Base-by-base conservation (phyloP, 2,888 invertebrate genomes). In the Drosophila cracens region DNA sequence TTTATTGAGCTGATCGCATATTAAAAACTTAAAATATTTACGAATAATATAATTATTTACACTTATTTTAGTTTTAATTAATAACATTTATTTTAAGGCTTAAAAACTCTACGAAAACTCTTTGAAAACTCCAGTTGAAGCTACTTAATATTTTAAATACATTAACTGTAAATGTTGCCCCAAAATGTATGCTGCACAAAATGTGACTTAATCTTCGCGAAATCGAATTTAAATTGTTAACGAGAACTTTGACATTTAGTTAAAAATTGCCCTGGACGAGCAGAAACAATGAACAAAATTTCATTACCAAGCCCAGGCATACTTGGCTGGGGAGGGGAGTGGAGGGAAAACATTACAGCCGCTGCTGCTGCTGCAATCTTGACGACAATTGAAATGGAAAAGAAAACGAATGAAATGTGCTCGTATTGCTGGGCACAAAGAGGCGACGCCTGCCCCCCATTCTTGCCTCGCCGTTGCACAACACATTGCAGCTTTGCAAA, bases 301-400 rank as follows among this genome's bases (percentile, higher is more conserved):
- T 87, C 82, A 85, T 89, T 89, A 85, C 85, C 87, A 82, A 84
- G 84, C 82, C 16, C 16, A 8, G 46, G 16, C 43, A 43, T 2
- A 64, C 74, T 43, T 2, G 25, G 4, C 34, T n/a, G 31, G 63
- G 27, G 8, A 29, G 31, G 29, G 2, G 38, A 29, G 31, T 63
- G 27, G 5, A 29, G 51, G 21, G 4, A n/a, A 29, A 29, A 49
- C 18, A 27, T 27, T 27, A 16, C 21, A 43, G 43, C 21, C 11
- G 21, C 43, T 13, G 21, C 43, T 34, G 25, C 25, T 62, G 58
- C 61, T 74, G 84, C 74, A 87, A 84, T 85, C 85, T 85, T 85
- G 85, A 89, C 85, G 85, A 82, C 89, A 87, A 85, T 85, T 85
- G 85, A 80, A 85, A 85, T 89, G 89, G 85, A 85, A 89, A 85